These are phyloP conservation scores for Gonioctena quinquepunctata DNA, from an alignment of 1,140 invertebrate genomes.

Conservation along the genomic window DNA sequence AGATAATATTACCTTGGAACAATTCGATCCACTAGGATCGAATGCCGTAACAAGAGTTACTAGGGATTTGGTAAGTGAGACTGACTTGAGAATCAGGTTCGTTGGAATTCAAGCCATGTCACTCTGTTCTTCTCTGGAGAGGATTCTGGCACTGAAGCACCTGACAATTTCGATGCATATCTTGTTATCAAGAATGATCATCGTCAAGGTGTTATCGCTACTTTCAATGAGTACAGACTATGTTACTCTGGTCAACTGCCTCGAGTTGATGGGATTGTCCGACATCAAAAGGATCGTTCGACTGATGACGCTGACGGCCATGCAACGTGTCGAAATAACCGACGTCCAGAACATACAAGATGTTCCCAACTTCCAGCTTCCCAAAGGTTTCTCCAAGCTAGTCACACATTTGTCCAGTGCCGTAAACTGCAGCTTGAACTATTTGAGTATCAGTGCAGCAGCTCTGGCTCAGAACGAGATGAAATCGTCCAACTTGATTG, in stretches of 20 bases:
- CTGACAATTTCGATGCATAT: conserved; percentile 60
- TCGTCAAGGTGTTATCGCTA: conserved; percentile 62
- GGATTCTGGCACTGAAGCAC: conserved; percentile 60
- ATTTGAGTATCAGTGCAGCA: conserved; percentile 63
- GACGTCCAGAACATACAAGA: conserved; percentile 33
- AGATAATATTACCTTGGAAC: conserved; percentile 55
- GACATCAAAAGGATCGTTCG: conserved; percentile 65
- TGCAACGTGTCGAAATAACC: conserved; percentile 58
- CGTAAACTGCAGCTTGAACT: conserved; percentile 56
- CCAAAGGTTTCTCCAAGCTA: conserved; percentile 42
- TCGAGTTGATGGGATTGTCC: conserved; percentile 64
- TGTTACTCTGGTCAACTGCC: conserved; percentile 59
- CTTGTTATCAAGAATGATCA: conserved; percentile 61
- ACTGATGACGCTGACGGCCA: conserved; percentile 67
- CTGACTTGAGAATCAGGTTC: conserved; percentile 18
- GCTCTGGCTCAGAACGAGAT: conserved; percentile 62
- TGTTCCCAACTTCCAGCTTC: conserved; percentile 28
- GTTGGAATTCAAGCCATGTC: conserved; percentile 61
- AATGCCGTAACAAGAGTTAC: conserved; percentile 53
- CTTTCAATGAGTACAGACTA: conserved; percentile 59
- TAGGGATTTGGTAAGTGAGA: conserved; percentile 32
- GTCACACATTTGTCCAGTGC: conserved; percentile 42
- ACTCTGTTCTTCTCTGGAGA: conserved; percentile 56
- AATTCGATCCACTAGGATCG: conserved; percentile 61
- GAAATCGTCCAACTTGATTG: conserved; percentile 61